Evolutionary conservation across 64 coral and sea anemone genomes (phyloP), one percentile per base, ranked within the genome.

Genomic region (Montipora efflorescens): DNA sequence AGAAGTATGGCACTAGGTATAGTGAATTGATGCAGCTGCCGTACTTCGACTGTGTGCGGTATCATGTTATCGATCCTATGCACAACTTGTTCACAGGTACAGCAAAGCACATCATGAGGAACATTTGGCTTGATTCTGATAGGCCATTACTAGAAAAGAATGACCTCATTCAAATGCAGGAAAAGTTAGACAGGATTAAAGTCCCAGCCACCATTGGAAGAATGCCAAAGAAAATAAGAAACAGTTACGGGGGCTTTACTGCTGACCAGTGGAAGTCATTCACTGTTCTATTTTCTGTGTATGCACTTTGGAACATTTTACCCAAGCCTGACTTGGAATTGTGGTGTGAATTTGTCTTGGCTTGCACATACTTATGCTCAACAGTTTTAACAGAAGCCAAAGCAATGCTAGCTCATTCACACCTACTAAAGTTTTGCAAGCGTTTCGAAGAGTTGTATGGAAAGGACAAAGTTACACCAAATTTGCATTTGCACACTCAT

Each of bases 401-500:
- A 57, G 53, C 53, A 57, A 57, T 57, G 53, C 11, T 57, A 57
- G 53, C 53, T 57, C 53, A 57, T 57, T 57, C 53, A 57, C 53
- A 57, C 53, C 53, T 57, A 57, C 23, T 95, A 67, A 5, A 78
- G 7, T 78, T 78, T 49, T 78, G 76, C 47, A 47, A 80, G 48
- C 48, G 61, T n/a, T 87, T 95, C 57, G 72, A 91, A 91, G 75
- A 79, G 48, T 76, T 91, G 74, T 88, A 91, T 87, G 94, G 94
- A 25, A 91, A 87, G 47, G 70, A 85, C 5, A 84, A 53, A n/a
- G 94, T 95, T 67, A 95, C 89, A 23, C 94, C 94, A 80, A 95
- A 95, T 77, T 91, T 91, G 93, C 93, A 90, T 69, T 88, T 95
- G 44, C 88, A 95, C 76, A 90, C 70, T 59, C 93, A 95, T 90